These are phyloP conservation scores for Uria aalge DNA, from an alignment of 2,113 vertebrate species.

Conservation along the genomic window DNA sequence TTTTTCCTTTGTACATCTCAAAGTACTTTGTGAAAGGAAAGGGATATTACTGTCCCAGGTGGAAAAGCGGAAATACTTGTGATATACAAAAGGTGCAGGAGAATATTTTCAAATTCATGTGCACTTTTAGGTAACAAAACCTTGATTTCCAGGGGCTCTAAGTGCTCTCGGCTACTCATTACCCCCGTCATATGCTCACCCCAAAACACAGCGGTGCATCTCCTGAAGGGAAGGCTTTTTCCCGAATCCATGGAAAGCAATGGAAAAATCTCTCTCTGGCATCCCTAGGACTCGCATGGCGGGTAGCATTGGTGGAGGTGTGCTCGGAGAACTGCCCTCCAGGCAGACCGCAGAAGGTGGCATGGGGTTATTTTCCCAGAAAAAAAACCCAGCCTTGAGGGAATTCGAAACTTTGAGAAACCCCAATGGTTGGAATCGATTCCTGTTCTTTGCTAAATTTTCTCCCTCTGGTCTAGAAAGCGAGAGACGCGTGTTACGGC, in stretches of 20 bases:
- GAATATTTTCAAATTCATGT: neutral
- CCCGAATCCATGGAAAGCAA: neutral
- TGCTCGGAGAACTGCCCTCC: neutral
- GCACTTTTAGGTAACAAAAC: neutral
- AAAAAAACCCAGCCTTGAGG: neutral
- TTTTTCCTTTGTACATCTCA: neutral
- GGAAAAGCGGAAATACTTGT: neutral
- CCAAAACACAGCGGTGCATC: neutral
- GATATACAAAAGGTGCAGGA: neutral
- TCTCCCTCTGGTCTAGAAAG: neutral
- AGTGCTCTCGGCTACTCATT: too few species aligned
- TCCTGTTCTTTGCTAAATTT: neutral
- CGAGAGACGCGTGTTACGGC: too few species aligned
- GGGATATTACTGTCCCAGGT: neutral
- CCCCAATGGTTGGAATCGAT: neutral
- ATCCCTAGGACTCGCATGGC: neutral
- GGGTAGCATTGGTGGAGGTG: accelerated
- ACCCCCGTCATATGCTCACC: accelerated
- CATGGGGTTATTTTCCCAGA: neutral
- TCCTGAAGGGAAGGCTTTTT: neutral
- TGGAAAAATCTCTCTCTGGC: neutral
- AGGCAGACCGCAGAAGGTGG: neutral
- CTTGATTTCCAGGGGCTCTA: neutral
- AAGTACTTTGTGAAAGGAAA: neutral
- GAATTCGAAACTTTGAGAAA: neutral